phyloP scores from a whole-genome alignment of 2,113 vertebrate species.

The Halcyon malimbica region DNA sequence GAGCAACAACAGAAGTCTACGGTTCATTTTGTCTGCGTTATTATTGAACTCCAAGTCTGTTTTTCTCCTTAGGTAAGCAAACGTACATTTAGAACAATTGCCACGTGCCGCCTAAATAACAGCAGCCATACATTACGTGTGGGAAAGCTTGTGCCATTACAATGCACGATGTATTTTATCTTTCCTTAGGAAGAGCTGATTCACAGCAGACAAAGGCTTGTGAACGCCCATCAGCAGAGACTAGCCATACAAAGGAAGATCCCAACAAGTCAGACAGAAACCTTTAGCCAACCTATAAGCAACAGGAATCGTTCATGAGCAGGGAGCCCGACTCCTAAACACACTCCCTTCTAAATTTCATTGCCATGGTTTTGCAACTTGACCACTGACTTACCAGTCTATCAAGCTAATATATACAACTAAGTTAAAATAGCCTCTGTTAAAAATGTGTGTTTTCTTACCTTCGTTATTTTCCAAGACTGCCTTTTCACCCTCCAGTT shows the following conservation, averaged over 20 bases:
- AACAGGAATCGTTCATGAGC: not conserved
- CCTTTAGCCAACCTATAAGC: not conserved
- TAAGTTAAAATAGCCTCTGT: not conserved
- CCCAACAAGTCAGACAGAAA: not conserved
- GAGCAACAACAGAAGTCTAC: not conserved
- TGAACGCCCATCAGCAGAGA: not conserved
- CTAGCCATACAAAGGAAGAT: not conserved
- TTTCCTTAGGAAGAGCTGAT: not conserved
- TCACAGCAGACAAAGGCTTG: not conserved
- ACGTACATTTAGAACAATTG: not conserved
- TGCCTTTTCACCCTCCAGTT: constrained; percentile 91
- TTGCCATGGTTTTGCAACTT: not conserved
- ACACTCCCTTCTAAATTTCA: not conserved
- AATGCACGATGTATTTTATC: not conserved
- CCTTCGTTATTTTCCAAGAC: constrained; percentile 88
- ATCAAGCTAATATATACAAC: not conserved
- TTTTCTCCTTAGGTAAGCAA: not conserved
- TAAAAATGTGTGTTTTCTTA: constrained; percentile 44
- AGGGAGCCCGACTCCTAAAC: not conserved
- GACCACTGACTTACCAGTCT: not conserved
- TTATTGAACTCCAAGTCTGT: not conserved
- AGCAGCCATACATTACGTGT: not conserved
- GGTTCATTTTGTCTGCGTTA: not conserved
- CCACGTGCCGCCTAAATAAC: not conserved
- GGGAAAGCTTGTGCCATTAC: not conserved